Evolutionary conservation across 2,797 vertebrate genomes (phyloP), one percentile per base, ranked within the genome.

Genomic region (Lacerta viridis): DNA sequence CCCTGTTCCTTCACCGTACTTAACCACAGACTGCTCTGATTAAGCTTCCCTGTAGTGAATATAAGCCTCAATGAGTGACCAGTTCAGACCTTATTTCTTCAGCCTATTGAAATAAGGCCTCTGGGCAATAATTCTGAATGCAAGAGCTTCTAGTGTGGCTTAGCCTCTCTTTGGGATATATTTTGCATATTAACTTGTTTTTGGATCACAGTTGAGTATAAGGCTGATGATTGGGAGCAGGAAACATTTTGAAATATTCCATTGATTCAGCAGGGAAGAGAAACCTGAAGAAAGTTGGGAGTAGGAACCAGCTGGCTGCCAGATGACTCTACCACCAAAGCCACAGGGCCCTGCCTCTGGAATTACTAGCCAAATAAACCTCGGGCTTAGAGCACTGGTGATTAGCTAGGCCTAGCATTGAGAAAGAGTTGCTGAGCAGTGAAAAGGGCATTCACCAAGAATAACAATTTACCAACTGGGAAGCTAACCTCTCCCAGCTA

Each of bases 351-450:
- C 43, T 64, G 83, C 68, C 59, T 72, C 74, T 86, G 80, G 84
- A 69, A 69, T 86, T 86, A 77, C 84, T 90, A 72, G 61, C 80
- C 80, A 83, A 89, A 86, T 83, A 90, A 83, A 90, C 6, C 15
- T 66, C 55, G 59, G 27, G 46, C 50, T 79, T 72, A 15, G 15
- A 64, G 78, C 17, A 61, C 7, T 59, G 23, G 23, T 69, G 72
- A 64, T 83, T 83, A 74, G 50, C 15, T 87, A 82, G 71, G 46
- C 23, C 43, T 43, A 61, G 46, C 46, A 68, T 83, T 10, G n/a
- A 61, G 36, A 29, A 41, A 11, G 6, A 10, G 4, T 59, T 83
- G 74, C 29, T 72, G 36, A 78, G 41, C 84, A 46, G 29, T 41
- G 43, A 29, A 86, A 86, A 71, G 61, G 71, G 29, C 36, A 71